Percentiles rank a stretch among this genome's conserved stretches.
These are phyloP conservation scores for Capra hircus DNA, from an alignment of 2,113 vertebrate genomes.

Conservation along the genomic window DNA sequence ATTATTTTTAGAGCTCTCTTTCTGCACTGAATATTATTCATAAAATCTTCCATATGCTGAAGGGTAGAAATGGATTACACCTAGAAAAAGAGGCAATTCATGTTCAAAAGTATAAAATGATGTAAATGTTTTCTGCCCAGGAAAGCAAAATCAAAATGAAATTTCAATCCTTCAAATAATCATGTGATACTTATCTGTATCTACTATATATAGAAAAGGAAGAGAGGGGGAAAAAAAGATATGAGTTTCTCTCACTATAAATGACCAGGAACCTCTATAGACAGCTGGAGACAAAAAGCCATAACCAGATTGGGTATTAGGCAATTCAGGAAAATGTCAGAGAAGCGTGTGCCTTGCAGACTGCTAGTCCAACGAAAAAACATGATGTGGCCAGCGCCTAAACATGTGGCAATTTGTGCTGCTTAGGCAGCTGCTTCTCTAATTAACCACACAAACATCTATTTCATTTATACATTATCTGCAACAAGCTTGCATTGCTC, in stretches of 20 bases:
- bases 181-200: constrained; percentile 17
- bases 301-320: background rate
- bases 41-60: constrained; percentile 50
- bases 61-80: constrained; percentile 67
- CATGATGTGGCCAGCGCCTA: background rate
- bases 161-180: constrained; percentile 63
- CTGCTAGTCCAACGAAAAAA: background rate
- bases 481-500: background rate
- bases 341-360: background rate
- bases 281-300: constrained; percentile 1
- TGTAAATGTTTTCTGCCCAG: constrained; percentile 60
- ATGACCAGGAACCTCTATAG: constrained; percentile 18
- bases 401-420: background rate
- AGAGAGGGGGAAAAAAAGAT: background rate
- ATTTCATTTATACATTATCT: constrained; percentile 27
- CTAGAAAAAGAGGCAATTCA: constrained; percentile 62
- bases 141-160: constrained; percentile 63
- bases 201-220: background rate
- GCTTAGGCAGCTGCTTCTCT: constrained; percentile 2
- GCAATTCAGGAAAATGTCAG: constrained; percentile 36
- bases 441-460: background rate
- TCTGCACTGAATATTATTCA: constrained; percentile 56
- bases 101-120: constrained; percentile 54
- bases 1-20: constrained; percentile 55
- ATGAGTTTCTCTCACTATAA: constrained; percentile 24